Base-by-base conservation (phyloP, 2,797 vertebrate species). In the Erithacus rubecula region DNA sequence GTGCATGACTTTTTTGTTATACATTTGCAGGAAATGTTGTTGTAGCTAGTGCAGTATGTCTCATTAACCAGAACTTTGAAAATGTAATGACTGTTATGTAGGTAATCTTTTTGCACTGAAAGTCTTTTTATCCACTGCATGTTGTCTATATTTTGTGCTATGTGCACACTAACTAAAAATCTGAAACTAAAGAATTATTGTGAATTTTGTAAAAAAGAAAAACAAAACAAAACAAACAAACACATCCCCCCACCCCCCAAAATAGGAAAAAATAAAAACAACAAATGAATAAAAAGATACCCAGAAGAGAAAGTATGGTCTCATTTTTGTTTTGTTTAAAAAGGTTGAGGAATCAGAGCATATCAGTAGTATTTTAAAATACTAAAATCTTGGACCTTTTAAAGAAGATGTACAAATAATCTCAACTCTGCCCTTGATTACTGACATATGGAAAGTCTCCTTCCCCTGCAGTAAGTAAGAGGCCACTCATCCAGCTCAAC, bases 161-260 rank as follows among this genome's bases (percentile, higher is more conserved):
- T 23, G 9, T 76, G 15, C 17, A 34, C n/a, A 44, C 4, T 51
- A 52, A 60, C 8, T 47, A 34, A 17, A 81, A 82, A 88, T 5
- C 16, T 71, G 36, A 67, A 93, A 76, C 12, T 15, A 41, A 68
- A 32, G 6, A 65, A 55, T 59, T 67, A 41, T 5, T 47, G 26
- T 60, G 21, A 69, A 44, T 46, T 75, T 37, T n/a, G 4, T 4
- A 32, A 36, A 32, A 8, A 1, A 26, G 14, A 18, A 22, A 32
- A 34, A 29, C 7, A 1, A 29, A 17, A 22, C 8, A 51, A 17
- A 5, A 6, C 0, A 15, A 10, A 4, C 26, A 7, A 27, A n/a
- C n/a, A n/a, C n/a, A n/a, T n/a, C n/a, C n/a, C n/a, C n/a, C n/a
- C n/a, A n/a, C n/a, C n/a, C n/a, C n/a, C n/a, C n/a, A n/a, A 29